Base-by-base conservation (phyloP, 1,140 invertebrate genomes). In the Brachionus rubens region DNA sequence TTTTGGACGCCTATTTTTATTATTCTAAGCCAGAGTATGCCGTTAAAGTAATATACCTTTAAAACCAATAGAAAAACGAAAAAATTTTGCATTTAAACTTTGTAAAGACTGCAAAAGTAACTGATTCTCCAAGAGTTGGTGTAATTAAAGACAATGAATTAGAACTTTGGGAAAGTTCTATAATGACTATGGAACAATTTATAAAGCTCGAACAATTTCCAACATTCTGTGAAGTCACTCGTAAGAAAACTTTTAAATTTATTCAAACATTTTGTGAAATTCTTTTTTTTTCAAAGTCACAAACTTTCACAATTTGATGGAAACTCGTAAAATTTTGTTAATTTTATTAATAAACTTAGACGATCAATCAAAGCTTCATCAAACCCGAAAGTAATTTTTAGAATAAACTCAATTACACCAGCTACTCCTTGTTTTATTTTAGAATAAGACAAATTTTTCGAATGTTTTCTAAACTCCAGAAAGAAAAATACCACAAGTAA, bases 1-100 rank as follows among this genome's bases (percentile, higher is more conserved):
- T 72, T 54, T 54, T 72, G 21, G 68, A 72, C 16, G 68, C 68
- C n/a, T 72, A 72, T n/a, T 72, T 72, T 72, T 72, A 50, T 54
- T 72, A 50, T 54, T 19, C 68, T 19, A 21, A 28, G 26, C 68
- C 68, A 40, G 68, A 72, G 1, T 48, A 50, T 72, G 68, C 30
- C 2, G 46, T 40, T 21, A 72, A 72, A 41, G 68, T 72, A 50
- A 16, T n/a, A 26, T 30, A 36, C 19, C 1, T 30, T 30, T 19
- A 19, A 2, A 24, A 19, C 19, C 16, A 46, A 40, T 19, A 26
- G 36, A 19, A 5, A 47, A 28, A 5, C 21, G 3, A 12, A 12
- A 12, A 28, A 21, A 9, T 33, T 40, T 19, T 19, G 33, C 12
- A 19, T 40, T 48, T 40, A 26, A 12, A 14, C 24, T 4, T 40